These are phyloP conservation scores for Chrysolina americana DNA, from an alignment of 2,888 invertebrate genomes.

Conservation along the genomic window DNA sequence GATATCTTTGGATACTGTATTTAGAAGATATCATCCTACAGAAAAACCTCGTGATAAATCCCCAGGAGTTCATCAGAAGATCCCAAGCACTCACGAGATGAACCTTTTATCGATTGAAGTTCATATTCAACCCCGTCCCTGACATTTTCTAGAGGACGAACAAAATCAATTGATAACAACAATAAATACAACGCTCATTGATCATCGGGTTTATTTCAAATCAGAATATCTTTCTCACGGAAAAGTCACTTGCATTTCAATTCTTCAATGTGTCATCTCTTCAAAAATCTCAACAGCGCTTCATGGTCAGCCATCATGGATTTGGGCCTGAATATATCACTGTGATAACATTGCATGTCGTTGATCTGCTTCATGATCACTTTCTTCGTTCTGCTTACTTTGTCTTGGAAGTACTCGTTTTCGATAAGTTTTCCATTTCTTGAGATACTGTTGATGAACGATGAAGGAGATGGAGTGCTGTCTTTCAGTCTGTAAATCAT, in stretches of 20 bases:
- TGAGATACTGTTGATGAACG: background rate
- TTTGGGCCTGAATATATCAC: background rate
- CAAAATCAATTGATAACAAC: background rate
- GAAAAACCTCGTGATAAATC: too few relatives aligned
- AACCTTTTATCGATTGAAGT: too few relatives aligned
- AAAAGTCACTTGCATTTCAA: background rate
- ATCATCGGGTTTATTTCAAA: background rate
- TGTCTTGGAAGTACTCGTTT: slow-evolving; percentile 8
- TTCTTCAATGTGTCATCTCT: background rate
- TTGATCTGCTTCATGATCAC: slow-evolving; percentile 13
- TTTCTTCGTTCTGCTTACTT: background rate
- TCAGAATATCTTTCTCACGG: background rate
- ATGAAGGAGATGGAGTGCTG: background rate
- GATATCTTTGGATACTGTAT: too few relatives aligned
- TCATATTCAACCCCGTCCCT: too few relatives aligned
- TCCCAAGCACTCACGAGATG: too few relatives aligned
- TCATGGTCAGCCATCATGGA: background rate
- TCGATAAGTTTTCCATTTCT: background rate
- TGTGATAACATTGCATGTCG: background rate
- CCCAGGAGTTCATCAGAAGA: too few relatives aligned
- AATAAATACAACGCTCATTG: background rate
- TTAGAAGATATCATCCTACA: too few relatives aligned
- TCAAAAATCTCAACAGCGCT: background rate
- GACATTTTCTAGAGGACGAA: too few relatives aligned
- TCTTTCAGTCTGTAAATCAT: slow-evolving; percentile 5